Conservation (phyloP, 2,113 vertebrate species). For the Gorilla gorilla region DNA sequence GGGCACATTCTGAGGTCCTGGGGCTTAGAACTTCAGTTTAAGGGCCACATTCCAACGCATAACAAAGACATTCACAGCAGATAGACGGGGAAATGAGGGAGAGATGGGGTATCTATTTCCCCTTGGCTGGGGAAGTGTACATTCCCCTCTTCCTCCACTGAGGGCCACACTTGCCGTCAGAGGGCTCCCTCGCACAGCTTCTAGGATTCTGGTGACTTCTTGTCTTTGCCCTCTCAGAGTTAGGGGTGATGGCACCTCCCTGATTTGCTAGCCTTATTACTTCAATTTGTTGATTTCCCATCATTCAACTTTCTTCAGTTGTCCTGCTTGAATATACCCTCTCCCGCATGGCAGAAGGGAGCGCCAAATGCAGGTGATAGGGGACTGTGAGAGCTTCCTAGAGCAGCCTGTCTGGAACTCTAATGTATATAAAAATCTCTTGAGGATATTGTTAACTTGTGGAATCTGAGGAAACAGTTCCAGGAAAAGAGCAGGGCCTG, state of each 20-base stretch:
- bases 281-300: not conserved
- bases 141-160: rapidly evolving
- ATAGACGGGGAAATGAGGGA: rapidly evolving
- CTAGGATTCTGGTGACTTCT: not conserved
- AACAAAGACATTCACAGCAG: not conserved
- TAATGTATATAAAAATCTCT: rapidly evolving
- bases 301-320: not conserved
- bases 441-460: not conserved
- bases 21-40: not conserved
- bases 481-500: rapidly evolving
- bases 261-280: not conserved
- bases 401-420: rapidly evolving
- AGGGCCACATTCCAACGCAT: not conserved
- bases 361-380: rapidly evolving
- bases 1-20: not conserved
- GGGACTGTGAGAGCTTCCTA: rapidly evolving
- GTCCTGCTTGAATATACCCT: not conserved
- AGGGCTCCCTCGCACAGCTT: not conserved
- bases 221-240: not conserved
- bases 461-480: not conserved
- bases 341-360: rapidly evolving
- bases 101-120: not conserved
- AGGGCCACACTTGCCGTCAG: not conserved
- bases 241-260: not conserved
- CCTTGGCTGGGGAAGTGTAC: not conserved